These are phyloP conservation scores for Atlantisia rogersi DNA, from an alignment of 2,113 vertebrate genomes.

Conservation along the genomic window DNA sequence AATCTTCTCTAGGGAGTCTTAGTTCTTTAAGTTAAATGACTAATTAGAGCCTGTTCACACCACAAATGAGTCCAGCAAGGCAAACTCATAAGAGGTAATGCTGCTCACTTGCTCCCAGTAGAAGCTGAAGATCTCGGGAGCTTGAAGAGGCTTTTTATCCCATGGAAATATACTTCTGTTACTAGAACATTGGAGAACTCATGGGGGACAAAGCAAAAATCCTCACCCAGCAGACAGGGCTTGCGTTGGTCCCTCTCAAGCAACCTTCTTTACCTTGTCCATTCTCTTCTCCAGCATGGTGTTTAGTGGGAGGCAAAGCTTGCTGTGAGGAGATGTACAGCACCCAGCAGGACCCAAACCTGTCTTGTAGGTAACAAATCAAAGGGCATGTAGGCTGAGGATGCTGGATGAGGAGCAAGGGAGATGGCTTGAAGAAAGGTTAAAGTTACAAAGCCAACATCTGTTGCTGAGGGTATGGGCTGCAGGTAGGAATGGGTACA, in stretches of 20 bases:
- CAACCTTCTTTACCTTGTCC: background rate
- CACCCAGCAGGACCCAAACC: conserved; percentile 74
- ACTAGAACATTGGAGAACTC: background rate
- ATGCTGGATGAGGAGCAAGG: background rate
- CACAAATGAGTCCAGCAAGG: background rate
- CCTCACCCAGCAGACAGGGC: background rate
- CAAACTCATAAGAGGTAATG: background rate
- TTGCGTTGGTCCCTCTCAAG: background rate
- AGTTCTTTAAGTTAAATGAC: conserved; percentile 12
- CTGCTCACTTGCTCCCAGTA: background rate
- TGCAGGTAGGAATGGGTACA: conserved; percentile 1
- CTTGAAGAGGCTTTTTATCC: background rate
- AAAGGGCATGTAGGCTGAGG: conserved; percentile 64
- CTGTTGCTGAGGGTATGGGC: conserved; percentile 82
- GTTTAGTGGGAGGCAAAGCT: conserved; percentile 6
- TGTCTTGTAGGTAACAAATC: conserved; percentile 78
- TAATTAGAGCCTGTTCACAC: conserved; percentile 41
- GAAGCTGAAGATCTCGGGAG: background rate
- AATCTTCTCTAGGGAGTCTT: conserved; percentile 32
- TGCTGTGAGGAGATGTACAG: conserved; percentile 40
- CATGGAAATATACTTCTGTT: background rate
- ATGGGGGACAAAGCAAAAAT: background rate
- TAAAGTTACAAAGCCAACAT: conserved; percentile 88
- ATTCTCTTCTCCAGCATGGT: background rate
- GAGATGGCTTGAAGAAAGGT: conserved; percentile 32